Conservation (phyloP, 2,797 vertebrate genomes). For the Brachyalestes nurse region DNA sequence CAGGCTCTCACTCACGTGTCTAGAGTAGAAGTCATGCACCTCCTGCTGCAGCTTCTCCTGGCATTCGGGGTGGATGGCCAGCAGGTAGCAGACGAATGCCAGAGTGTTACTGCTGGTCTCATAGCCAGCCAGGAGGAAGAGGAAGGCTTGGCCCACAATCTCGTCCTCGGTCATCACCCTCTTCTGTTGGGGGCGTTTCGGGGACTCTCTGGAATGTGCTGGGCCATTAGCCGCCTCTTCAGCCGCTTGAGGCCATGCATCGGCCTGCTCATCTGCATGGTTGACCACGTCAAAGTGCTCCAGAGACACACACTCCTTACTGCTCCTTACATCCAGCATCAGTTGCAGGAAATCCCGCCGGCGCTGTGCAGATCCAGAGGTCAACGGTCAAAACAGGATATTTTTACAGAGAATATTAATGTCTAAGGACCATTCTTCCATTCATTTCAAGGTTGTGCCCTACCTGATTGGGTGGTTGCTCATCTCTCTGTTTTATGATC, state of each 20-base stretch:
- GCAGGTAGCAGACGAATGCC: constrained; percentile 87
- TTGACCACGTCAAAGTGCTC: constrained; percentile 73
- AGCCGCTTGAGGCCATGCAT: not conserved
- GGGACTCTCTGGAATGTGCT: not conserved
- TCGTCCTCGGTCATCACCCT: constrained; percentile 87
- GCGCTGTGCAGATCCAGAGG: constrained; percentile 71
- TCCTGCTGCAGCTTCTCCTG: constrained; percentile 85
- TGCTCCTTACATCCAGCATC: constrained; percentile 83
- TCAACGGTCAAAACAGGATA: not conserved
- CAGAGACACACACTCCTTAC: constrained; percentile 58
- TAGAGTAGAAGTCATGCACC: constrained; percentile 84
- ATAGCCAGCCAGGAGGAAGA: constrained; percentile 92
- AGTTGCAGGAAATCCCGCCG: constrained; percentile 92
- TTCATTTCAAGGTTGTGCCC: not conserved
- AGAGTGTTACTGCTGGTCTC: constrained; percentile 89
- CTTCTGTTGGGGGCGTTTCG: constrained; percentile 58
- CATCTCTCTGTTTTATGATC: constrained; percentile 84
- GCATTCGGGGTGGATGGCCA: constrained; percentile 85
- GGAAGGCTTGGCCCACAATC: constrained; percentile 89
- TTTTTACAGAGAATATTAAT: not conserved
- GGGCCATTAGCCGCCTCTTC: not conserved
- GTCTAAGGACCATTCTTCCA: not conserved
- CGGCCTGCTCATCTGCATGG: constrained; percentile 57
- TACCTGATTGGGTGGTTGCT: constrained; percentile 87
- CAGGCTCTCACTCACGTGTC: constrained; percentile 82